Base-by-base conservation (phyloP, 2,888 invertebrate species). In the Anarsia innoxiella region DNA sequence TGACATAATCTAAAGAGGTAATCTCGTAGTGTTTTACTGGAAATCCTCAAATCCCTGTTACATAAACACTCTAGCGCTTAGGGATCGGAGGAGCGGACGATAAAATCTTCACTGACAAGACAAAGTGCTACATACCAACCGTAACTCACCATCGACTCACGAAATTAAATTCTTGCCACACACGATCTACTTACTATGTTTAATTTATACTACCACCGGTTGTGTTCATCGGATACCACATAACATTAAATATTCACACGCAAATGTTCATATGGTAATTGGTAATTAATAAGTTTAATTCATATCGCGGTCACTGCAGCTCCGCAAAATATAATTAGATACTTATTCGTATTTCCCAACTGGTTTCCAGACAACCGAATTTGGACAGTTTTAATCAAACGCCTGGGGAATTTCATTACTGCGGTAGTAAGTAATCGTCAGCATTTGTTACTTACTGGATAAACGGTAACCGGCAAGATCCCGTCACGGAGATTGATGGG, bases 331-430 rank as follows among this genome's bases (percentile, higher is more conserved):
- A 11, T 12, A 48, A 51, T 51, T n/a, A n/a, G n/a, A n/a, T n/a
- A n/a, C n/a, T n/a, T 52, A 44, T 39, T 41, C 35, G 45, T 46
- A 48, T 42, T 48, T 51, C 32, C 28, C 33, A 12, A 27, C 23
- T 16, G 23, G 13, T 50, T 38, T 41, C 35, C 37, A 26, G 39
- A 40, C 39, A 36, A 37, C 42, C 35, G 45, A 46, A 43, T 48
- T 45, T 40, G 41, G 49, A 44, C 56, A 49, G 52, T 51, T 62
- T 66, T 61, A 66, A 66, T 66, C 50, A 66, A 59, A 59, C 51
- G 50, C 51, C 54, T 47, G 41, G 48, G 55, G 65, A 67, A 67
- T 68, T 67, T 67, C 57, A 68, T 67, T 66, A 64, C 53, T 49
- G 46, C 41, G 36, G 39, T 37, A 37, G 48, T 48, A 55, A 59